Conservation (phyloP, 1,140 invertebrate species). For the Eufriesea mexicana region DNA sequence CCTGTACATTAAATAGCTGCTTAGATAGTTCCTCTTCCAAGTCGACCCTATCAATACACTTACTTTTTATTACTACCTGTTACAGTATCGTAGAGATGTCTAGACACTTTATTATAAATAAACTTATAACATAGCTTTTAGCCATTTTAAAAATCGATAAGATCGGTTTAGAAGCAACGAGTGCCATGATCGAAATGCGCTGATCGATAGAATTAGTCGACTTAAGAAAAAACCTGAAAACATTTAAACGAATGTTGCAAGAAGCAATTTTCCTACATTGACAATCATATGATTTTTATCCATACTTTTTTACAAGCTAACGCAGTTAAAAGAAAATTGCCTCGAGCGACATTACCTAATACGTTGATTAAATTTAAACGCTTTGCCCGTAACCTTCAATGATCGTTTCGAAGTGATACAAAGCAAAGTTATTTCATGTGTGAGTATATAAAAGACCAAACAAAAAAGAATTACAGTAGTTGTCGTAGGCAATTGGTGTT, state of each 20-base stretch:
- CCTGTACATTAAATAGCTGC: slow-evolving; percentile 25
- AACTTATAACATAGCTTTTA: slow-evolving; percentile 29
- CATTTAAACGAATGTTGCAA: background rate
- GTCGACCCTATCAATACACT: slow-evolving; percentile 34
- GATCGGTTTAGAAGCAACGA: slow-evolving; percentile 29
- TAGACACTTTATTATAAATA: slow-evolving; percentile 35
- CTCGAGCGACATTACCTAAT: background rate
- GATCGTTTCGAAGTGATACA: background rate
- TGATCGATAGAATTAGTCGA: slow-evolving; percentile 4
- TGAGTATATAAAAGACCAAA: background rate
- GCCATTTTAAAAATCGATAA: slow-evolving; percentile 33
- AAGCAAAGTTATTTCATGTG: background rate
- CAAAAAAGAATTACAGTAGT: slow-evolving; percentile 62
- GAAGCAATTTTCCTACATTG: background rate
- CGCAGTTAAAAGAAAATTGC: background rate
- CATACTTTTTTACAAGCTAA: background rate
- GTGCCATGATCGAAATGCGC: background rate
- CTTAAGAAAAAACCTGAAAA: background rate
- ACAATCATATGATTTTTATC: background rate
- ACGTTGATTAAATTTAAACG: background rate
- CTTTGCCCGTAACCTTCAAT: slow-evolving; percentile 24
- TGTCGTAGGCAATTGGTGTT: slow-evolving; percentile 70
- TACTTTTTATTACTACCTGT: slow-evolving; percentile 29
- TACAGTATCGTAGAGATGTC: slow-evolving; percentile 32
- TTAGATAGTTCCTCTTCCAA: slow-evolving; percentile 20